Base-by-base conservation (phyloP, 2,113 vertebrate species). In the Trichomycterus rosablanca region DNA sequence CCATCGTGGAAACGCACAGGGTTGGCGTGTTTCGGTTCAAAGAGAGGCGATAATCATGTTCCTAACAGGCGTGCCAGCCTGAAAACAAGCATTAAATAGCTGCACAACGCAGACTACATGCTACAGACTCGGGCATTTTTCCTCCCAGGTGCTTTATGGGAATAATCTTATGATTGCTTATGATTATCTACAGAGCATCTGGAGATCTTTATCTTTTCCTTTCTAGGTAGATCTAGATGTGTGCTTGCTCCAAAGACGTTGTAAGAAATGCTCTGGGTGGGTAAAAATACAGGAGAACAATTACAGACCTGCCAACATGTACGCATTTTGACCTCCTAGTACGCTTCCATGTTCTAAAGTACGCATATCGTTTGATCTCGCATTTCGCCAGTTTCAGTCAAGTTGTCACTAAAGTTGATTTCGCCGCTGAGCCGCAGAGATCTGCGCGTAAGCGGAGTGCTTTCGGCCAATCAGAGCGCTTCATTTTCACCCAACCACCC, bases 11-110 rank as follows among this genome's bases (percentile, higher is more conserved):
- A 30, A 24, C 37, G 34, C 58, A 35, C 56, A 44, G 48, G 48
- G 24, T 70, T 49, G 44, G 40, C 55, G 54, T 55, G 40, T 63
- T 58, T 66, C 40, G 26, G 57, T 66, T 62, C 44, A 60, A 66
- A 51, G 63, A 10, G 20, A 62, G 39, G 52, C 35, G 69, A 67
- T 63, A 59, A 67, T 58, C 37, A 48, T 40, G 37, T 14, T 50
- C 44, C 46, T 63, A 67, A 63, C 59, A 59, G 51, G 53, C 64
- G 35, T 54, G 39, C 24, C 16, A 18, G 23, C 34, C 14, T 43
- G 34, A 62, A 44, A 71, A 66, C 59, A 67, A 49, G 59, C 59
- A 49, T 72, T 63, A 67, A 67, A 72, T 59, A 52, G 52, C 51
- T 39, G 20, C 18, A 34, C 58, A 56, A 66, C 56, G 44, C 57